Evolutionary conservation across 2,797 vertebrate species (phyloP).

Genomic region (Remorina albescens): DNA sequence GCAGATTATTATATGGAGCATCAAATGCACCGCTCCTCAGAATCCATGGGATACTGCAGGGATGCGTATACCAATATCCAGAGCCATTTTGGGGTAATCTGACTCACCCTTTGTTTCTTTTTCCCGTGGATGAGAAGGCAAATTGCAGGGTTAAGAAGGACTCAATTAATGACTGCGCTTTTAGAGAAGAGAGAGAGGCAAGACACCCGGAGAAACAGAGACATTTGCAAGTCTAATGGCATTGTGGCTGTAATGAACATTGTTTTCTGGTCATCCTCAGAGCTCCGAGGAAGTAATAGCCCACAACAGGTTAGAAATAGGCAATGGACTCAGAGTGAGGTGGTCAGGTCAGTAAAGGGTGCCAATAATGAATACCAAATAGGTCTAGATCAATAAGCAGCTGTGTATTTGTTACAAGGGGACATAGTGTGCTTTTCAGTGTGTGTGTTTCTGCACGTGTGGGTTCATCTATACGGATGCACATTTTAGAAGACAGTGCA

Average conservation of each 20-base stretch:
- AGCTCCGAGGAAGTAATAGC: conserved; percentile 57
- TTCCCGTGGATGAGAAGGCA: conserved; percentile 42
- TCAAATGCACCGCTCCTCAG: conserved; percentile 7
- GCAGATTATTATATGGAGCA: conserved; percentile 10
- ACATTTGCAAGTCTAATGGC: conserved; percentile 72
- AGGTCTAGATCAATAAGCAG: conserved; percentile 64
- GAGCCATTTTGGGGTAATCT: conserved; percentile 20
- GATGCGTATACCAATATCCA: conserved; percentile 27
- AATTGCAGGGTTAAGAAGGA: conserved; percentile 64
- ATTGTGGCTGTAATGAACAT: conserved; percentile 66
- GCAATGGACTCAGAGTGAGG: conserved; percentile 54
- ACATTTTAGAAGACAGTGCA: conserved; percentile 38
- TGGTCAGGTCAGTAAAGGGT: conserved; percentile 55
- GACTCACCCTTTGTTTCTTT: conserved; percentile 45
- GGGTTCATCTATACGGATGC: conserved; percentile 27
- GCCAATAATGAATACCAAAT: conserved; percentile 67
- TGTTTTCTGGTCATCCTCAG: conserved; percentile 60
- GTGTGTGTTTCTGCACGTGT: not conserved
- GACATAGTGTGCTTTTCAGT: conserved; percentile 9
- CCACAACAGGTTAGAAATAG: conserved; percentile 59
- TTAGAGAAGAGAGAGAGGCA: conserved; percentile 27
- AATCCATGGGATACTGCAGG: conserved; percentile 13
- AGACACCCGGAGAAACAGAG: conserved; percentile 34
- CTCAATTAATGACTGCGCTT: conserved; percentile 62
- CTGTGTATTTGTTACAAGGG: conserved; percentile 34